phyloP scores from a whole-genome alignment of 2,888 invertebrate species.

The Lordiphosa fenestrarum region DNA sequence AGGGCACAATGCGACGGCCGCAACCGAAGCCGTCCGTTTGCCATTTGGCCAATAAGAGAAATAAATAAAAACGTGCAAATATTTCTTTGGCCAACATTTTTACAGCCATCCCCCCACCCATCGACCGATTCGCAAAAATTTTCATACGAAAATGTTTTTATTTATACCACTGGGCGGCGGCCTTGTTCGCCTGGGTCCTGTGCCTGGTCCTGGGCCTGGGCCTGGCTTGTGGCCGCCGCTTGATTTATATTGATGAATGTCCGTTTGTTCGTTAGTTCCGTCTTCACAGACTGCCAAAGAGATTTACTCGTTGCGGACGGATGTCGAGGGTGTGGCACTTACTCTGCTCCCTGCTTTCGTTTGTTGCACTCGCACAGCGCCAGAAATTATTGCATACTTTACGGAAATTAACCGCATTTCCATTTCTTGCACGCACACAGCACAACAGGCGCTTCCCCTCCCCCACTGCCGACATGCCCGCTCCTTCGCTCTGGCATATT shows the following conservation, averaged over 20 bases:
- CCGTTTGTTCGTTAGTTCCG: slow-evolving; percentile 73
- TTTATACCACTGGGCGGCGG: slow-evolving; percentile 48
- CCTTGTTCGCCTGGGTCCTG: slow-evolving; percentile 13
- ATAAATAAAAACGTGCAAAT: slow-evolving; percentile 70
- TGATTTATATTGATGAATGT: slow-evolving; percentile 79
- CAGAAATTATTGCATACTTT: slow-evolving; percentile 78
- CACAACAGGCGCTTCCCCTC: slow-evolving; percentile 48
- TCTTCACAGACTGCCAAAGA: slow-evolving; percentile 70
- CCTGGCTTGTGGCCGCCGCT: slow-evolving; percentile 73
- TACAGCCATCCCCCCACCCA: slow-evolving; percentile 36
- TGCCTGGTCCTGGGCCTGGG: slow-evolving; percentile 27
- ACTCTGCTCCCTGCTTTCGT: slow-evolving; percentile 56
- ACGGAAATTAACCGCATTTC: slow-evolving; percentile 78
- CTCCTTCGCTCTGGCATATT: slow-evolving; percentile 27
- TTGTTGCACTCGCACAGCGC: slow-evolving; percentile 46
- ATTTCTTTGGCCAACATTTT: slow-evolving; percentile 71
- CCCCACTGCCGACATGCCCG: not conserved
- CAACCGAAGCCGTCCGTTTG: slow-evolving; percentile 38
- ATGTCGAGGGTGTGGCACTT: slow-evolving; percentile 39
- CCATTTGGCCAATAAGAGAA: slow-evolving; percentile 45
- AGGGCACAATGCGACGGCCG: slow-evolving; percentile 47
- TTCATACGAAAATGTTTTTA: slow-evolving; percentile 66
- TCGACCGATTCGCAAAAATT: slow-evolving; percentile 56
- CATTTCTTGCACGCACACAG: slow-evolving; percentile 73
- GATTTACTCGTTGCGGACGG: slow-evolving; percentile 58